Conservation (phyloP, 2,113 vertebrate species). For the Halcyon malimbica region DNA sequence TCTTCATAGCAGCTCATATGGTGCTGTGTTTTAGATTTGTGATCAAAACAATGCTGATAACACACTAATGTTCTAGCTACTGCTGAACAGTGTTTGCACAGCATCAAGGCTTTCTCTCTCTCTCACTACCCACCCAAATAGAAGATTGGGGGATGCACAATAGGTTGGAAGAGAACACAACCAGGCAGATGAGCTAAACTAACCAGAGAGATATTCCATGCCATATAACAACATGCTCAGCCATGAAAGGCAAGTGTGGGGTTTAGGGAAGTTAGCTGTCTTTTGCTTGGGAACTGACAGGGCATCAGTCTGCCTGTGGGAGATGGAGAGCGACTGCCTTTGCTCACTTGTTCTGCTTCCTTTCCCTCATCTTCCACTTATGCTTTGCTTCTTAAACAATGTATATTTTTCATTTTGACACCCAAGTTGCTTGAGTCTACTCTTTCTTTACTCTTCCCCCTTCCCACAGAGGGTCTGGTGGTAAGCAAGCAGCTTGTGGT, state of each 20-base stretch:
- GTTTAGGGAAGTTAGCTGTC: not conserved
- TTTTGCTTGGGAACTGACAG: not conserved
- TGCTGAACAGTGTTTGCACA: not conserved
- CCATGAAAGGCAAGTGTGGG: not conserved
- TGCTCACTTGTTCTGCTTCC: not conserved
- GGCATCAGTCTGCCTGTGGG: not conserved
- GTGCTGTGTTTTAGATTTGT: not conserved
- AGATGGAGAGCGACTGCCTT: not conserved
- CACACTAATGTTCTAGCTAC: not conserved
- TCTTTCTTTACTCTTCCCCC: not conserved
- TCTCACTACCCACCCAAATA: not conserved
- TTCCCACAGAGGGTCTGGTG: accelerated
- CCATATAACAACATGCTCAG: not conserved
- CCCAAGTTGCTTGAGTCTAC: not conserved
- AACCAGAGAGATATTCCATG: not conserved
- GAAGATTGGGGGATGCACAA: not conserved
- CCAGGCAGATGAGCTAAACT: not conserved
- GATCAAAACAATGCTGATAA: not conserved
- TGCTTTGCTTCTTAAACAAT: not conserved
- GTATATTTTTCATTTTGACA: not conserved
- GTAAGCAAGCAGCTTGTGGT: not conserved
- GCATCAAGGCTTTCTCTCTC: not conserved
- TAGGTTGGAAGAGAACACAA: not conserved
- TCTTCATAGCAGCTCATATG: not conserved
- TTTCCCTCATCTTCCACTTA: not conserved